Evolutionary conservation across 1,140 invertebrate species (phyloP).

Genomic region (Aphelinus atriplicis): DNA sequence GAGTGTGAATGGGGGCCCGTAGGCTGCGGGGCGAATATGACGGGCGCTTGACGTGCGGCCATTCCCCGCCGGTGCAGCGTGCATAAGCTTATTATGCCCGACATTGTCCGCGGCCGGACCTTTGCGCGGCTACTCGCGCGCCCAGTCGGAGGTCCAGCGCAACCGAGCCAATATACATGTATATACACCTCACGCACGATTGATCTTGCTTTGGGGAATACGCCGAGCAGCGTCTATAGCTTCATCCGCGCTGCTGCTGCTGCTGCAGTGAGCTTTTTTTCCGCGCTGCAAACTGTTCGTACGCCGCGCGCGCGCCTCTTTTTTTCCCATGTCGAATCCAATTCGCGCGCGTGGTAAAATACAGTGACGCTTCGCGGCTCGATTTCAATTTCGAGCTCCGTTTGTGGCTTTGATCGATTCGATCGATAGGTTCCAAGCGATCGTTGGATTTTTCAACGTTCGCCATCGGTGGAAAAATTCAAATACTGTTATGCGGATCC

Average conservation of each 20-base stretch:
- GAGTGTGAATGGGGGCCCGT: not conserved
- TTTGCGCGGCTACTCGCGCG: constrained; percentile 13
- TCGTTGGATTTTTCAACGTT: no score
- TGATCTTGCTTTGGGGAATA: constrained; percentile 36
- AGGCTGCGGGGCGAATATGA: constrained; percentile 53
- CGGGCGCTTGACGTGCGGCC: constrained; percentile 60
- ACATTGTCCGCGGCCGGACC: constrained; percentile 51
- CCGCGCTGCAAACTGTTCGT: not conserved
- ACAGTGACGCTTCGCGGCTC: no score
- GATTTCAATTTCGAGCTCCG: no score
- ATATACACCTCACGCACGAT: constrained; percentile 15
- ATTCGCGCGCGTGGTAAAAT: no score
- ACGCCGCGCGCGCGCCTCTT: not conserved
- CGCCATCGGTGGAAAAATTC: no score
- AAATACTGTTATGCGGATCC: no score
- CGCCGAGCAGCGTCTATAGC: not conserved
- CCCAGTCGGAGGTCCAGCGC: constrained; percentile 29
- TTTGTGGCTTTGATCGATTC: no score
- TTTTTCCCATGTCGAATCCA: no score
- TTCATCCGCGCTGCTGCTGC: not conserved
- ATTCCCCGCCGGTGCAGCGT: constrained; percentile 48
- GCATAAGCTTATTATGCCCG: constrained; percentile 64
- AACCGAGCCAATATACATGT: not conserved
- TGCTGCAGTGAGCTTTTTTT: not conserved
- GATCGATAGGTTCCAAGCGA: no score